These are phyloP conservation scores for Abrostola tripartita DNA, from an alignment of 2,888 invertebrate species.

Conservation along the genomic window DNA sequence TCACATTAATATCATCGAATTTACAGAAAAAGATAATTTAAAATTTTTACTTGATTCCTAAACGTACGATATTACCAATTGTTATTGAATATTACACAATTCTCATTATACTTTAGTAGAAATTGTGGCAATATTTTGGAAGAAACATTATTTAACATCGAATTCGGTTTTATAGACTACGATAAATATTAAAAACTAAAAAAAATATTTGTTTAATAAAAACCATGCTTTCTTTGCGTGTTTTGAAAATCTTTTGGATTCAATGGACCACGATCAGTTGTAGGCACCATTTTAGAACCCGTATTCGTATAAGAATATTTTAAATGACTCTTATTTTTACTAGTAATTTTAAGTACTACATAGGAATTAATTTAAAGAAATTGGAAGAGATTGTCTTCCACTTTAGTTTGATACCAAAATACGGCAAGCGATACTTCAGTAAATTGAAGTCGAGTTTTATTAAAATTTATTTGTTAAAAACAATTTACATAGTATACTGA, in stretches of 20 bases:
- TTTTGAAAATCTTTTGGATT: constrained; percentile 41
- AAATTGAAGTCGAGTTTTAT: constrained; percentile 53
- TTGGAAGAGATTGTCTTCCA: constrained; percentile 47
- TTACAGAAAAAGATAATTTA: constrained; percentile 39
- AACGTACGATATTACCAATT: constrained; percentile 57
- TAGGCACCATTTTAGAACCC: constrained; percentile 53
- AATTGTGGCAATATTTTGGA: constrained; percentile 85
- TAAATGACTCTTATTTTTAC: constrained; percentile 56
- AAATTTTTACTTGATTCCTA: constrained; percentile 57
- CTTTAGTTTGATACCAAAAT: constrained; percentile 50
- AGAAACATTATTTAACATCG: constrained; percentile 77
- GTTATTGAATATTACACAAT: constrained; percentile 68
- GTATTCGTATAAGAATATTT: constrained; percentile 48
- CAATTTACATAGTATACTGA: constrained; percentile 49
- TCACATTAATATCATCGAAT: constrained; percentile 19
- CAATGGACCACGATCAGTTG: constrained; percentile 48
- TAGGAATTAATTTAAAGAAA: constrained; percentile 56
- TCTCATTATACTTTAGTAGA: constrained; percentile 71
- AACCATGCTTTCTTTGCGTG: constrained; percentile 57
- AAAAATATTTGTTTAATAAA: constrained; percentile 32
- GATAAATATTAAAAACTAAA: constrained; percentile 44
- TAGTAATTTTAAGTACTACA: constrained; percentile 50
- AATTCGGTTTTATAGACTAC: constrained; percentile 80
- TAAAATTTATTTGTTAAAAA: constrained; percentile 53
- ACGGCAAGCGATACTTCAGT: constrained; percentile 55